Percentiles rank a stretch among this genome's conserved stretches.
Conservation (phyloP, 2,113 vertebrate species). For the Saguinus midas region DNA sequence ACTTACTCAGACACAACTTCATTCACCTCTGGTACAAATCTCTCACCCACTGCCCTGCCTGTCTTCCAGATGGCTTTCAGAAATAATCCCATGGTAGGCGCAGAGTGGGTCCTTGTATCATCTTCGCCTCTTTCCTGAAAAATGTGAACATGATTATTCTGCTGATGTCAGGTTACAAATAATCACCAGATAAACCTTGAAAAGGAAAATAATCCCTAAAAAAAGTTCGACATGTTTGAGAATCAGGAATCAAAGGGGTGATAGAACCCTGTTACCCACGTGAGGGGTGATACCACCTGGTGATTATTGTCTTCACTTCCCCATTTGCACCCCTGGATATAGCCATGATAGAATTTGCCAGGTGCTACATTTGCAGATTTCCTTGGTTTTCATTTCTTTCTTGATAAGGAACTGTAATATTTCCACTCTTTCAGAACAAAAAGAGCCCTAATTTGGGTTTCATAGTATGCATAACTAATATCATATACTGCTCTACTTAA, state of each 20-base stretch:
- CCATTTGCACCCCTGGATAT: background rate
- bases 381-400: background rate
- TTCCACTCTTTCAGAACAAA: background rate
- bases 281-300: background rate
- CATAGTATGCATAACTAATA: background rate
- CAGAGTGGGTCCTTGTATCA: background rate
- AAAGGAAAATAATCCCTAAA: background rate
- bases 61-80: background rate
- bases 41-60: background rate
- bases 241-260: background rate
- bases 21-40: background rate
- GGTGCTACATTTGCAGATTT: background rate
- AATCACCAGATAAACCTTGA: background rate
- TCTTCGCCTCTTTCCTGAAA: background rate
- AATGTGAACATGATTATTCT: background rate
- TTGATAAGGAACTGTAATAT: background rate
- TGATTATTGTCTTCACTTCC: background rate
- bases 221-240: background rate
- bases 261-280: no score
- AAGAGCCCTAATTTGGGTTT: background rate
- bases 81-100: background rate
- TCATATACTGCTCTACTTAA: background rate
- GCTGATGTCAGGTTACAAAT: background rate
- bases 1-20: background rate
- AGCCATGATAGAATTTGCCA: accelerated